Base-by-base conservation (phyloP, 2,797 vertebrate species). In the Fistularia tabacaria region DNA sequence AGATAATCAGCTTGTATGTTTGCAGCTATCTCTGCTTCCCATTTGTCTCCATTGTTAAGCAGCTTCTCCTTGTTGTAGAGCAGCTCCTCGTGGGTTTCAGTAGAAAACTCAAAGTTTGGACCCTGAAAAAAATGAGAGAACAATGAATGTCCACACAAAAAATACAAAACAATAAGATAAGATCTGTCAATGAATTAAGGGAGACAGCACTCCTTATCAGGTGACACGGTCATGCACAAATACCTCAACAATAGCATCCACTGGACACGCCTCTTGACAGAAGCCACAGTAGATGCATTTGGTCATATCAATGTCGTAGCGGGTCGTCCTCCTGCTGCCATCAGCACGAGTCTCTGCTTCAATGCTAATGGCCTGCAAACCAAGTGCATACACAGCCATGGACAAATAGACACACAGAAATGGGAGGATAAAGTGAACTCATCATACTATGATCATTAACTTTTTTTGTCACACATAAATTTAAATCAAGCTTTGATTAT, bases 21-120 rank as follows among this genome's bases (percentile, higher is more conserved):
- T 76, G 93, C 94, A 0, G 93, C 89, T 0, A 98, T 96, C 83
- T 98, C 94, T 0, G 90, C 88, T 77, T 98, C 94, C 95, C 94
- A 97, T 81, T 89, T 91, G 85, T 98, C 94, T 0, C 94, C 94
- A 0, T 96, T 98, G 87, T 95, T 96, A 57, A 98, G 91, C 52
- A 97, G 84, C 73, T 97, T 97, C 80, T 97, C 96, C 79, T 98
- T 97, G 85, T 97, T 98, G 88, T 97, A 97, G n/a, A 97, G 90
- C 49, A 97, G 88, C 73, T 98, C 94, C 79, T 97, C 94, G 0
- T 96, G 94, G 0, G 93, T 95, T 83, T 97, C 92, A 1, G 96
- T 97, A 14, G 94, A 93, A 73, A 93, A 98, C 84, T 97, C 94
- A 74, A 87, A 87, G 75, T 88, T 86, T 49, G 83, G 85, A 59